Evolutionary conservation across 2,888 invertebrate species (phyloP), one percentile per base, ranked within the genome.

Genomic region (Saturnia pavonia): DNA sequence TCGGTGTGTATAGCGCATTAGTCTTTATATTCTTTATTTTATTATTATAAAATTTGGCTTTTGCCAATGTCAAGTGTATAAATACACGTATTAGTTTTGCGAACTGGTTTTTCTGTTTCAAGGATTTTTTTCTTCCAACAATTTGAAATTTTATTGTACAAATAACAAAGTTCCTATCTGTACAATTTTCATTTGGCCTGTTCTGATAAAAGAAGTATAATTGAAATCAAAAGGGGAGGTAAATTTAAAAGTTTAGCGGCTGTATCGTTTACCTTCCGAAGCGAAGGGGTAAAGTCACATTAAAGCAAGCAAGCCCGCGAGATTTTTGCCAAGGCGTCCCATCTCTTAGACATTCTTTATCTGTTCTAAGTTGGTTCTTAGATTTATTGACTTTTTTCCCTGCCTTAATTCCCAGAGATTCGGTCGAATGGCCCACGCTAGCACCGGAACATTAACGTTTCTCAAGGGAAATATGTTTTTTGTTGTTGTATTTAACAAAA

Each of bases 341-440:
- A 77, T 78, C 81, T 77, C 80, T 77, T 82, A 83, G 87, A 88
- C 90, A 88, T 91, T 86, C 82, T 85, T 91, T 91, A 91, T 91
- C 91, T 88, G 87, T 81, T 84, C 83, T 82, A 85, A 84, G 85
- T 85, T 85, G 87, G 82, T 86, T 85, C 87, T 88, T 89, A 86
- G 90, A 91, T 91, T 92, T 92, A 91, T 92, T 90, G 91, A 91
- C 91, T 91, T 92, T 91, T 91, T 91, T 89, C 85, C 87, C 81
- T 86, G 88, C 86, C 88, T 91, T 92, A 91, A 92, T 92, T 92
- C 91, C 89, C 87, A 88, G 88, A 92, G 92, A 92, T 92, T 91
- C 91, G 90, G 91, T 91, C 91, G 88, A 92, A 91, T 90, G 89
- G 91, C 89, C 87, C 85, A 88, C 85, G 88, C 91, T 80, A 85